Evolutionary conservation across 2,888 invertebrate genomes (phyloP), one percentile per base, ranked within the genome.

Genomic region (Endotricha flammealis): DNA sequence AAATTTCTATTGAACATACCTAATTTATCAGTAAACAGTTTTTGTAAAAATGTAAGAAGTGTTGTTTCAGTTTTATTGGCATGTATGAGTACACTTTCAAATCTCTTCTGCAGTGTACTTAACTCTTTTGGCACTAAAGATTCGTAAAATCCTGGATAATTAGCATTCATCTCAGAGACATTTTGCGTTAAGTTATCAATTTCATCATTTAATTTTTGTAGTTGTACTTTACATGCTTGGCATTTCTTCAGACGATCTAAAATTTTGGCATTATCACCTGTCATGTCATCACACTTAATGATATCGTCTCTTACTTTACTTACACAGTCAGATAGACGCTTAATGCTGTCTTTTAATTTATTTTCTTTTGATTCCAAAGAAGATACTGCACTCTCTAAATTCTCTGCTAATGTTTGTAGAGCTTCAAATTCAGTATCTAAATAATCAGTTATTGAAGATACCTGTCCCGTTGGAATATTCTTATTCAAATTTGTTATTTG

Each of bases 281-380:
- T 93, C 77, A 95, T 89, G 60, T 96, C 96, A 64, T 96, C 96
- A 63, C 95, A 96, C 70, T 94, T 93, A 25, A 95, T 92, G n/a
- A 96, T 90, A 25, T 92, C 91, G 61, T 96, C 95, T 10, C 95
- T 90, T 11, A 95, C 87, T 64, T 90, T 91, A 9, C 91, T 91
- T 0, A 96, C 88, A 42, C 87, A 88, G 41, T 93, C 93, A 3
- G 91, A 91, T 0, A 91, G 87, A 3, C 80, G 81, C 74, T 95
- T 95, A 10, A 95, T 90, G 12, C 91, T 90, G 29, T 90, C 89
- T 46, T 92, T 90, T 4, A 96, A 87, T 36, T 88, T 88, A 44
- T 90, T 91, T 66, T 96, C 95, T 59, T 92, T 91, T 33, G 93
- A 90, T 41, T 91, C 92, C 46, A 95, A 90, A 4, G 90, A 91